A percentile compares a stretch with the other conserved stretches of the same genome.
Conservation (phyloP, 92 coral and sea anemone species). For the Palythoa grandiflora region DNA sequence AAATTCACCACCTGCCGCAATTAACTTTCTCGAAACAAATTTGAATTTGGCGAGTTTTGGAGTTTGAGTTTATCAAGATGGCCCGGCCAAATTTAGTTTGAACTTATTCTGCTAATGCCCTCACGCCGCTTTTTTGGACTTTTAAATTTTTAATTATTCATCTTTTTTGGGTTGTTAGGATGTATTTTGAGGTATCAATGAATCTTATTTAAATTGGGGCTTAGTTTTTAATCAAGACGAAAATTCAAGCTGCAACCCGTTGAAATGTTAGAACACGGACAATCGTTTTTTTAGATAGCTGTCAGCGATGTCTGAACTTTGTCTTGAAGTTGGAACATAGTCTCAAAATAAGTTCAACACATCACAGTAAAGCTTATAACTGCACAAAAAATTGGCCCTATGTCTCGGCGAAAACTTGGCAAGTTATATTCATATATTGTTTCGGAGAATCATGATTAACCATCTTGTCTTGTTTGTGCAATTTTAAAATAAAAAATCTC, state of each 20-base stretch:
- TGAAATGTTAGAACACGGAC: neutral
- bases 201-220: neutral
- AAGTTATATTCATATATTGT: neutral
- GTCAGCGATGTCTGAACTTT: neutral
- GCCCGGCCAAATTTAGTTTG: neutral
- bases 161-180: neutral
- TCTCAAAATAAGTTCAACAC: neutral
- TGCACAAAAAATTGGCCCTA: neutral
- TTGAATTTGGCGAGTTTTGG: neutral
- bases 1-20: slow-evolving; percentile 2
- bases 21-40: neutral
- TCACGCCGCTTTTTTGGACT: neutral
- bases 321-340: neutral
- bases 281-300: neutral
- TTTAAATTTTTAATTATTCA: neutral
- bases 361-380: neutral
- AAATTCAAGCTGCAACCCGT: neutral
- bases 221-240: slow-evolving; percentile 8
- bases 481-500: neutral
- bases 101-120: neutral
- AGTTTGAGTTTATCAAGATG: neutral
- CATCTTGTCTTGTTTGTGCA: no score
- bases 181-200: neutral
- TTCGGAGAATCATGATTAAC: no score
- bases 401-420: neutral